These are phyloP conservation scores for Atta cephalotes DNA, from an alignment of 1,140 invertebrate species.

Conservation along the genomic window DNA sequence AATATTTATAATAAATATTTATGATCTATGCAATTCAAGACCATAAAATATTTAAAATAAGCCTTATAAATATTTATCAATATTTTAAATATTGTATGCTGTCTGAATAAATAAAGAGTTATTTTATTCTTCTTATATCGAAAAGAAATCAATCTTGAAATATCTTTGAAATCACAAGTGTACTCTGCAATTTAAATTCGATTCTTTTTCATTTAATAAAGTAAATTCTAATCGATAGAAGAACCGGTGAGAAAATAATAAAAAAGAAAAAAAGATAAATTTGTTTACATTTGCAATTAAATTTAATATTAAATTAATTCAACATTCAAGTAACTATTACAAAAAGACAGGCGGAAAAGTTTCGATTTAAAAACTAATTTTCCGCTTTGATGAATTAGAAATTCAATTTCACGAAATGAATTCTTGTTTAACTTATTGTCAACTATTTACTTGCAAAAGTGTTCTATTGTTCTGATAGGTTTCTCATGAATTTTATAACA, in stretches of 20 bases:
- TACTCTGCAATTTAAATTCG: neutral
- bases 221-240: neutral
- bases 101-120: neutral
- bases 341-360: neutral
- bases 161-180: neutral
- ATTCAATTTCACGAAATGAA: conserved; percentile 15
- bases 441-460: neutral
- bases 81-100: too few species aligned
- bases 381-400: neutral
- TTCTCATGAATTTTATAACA: conserved; percentile 18
- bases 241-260: neutral
- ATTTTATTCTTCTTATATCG: neutral
- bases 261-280: neutral
- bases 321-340: neutral
- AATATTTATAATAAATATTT: too few species aligned
- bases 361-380: neutral
- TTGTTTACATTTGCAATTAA: neutral
- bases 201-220: neutral
- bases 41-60: too few species aligned
- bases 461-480: neutral
- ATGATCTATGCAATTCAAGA: too few species aligned
- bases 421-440: neutral
- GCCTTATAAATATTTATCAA: too few species aligned
- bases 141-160: neutral
- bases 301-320: neutral